Conservation (phyloP, 2,888 invertebrate species). For the Spialia ferax region DNA sequence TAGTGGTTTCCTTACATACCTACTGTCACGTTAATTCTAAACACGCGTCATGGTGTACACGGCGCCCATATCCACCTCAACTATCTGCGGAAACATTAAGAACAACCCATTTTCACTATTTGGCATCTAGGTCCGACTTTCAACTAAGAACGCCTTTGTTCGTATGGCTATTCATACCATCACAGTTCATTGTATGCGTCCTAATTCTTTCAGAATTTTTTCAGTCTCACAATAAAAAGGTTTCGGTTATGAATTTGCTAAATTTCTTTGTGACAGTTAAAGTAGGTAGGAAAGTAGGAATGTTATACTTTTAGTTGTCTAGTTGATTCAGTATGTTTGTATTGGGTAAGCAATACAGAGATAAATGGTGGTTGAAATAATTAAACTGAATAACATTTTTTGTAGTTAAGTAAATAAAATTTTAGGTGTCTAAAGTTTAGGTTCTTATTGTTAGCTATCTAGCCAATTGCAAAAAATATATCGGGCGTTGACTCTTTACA, state of each 20-base stretch:
- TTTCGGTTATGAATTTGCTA: neutral
- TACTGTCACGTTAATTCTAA: slow-evolving; percentile 31
- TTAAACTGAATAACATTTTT: too few relatives aligned
- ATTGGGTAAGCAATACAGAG: too few relatives aligned
- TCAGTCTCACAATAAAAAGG: slow-evolving; percentile 5
- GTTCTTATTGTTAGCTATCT: too few relatives aligned
- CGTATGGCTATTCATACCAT: slow-evolving; percentile 11
- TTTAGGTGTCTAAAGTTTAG: too few relatives aligned
- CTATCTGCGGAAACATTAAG: slow-evolving; percentile 33
- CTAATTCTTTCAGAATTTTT: slow-evolving; percentile 19
- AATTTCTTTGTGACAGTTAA: neutral
- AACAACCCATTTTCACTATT: slow-evolving; percentile 35
- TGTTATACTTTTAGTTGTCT: too few relatives aligned
- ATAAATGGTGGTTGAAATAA: too few relatives aligned
- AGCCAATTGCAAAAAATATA: too few relatives aligned
- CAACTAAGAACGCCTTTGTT: slow-evolving; percentile 24
- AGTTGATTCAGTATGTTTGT: too few relatives aligned
- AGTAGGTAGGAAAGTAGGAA: neutral
- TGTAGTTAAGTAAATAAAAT: too few relatives aligned
- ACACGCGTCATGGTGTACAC: slow-evolving; percentile 27
- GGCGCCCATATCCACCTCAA: slow-evolving; percentile 5
- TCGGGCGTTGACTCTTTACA: too few relatives aligned
- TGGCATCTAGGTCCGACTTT: slow-evolving; percentile 22
- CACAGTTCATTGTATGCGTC: slow-evolving; percentile 28
- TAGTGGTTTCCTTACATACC: slow-evolving; percentile 23